Base-by-base conservation (phyloP, 2,888 invertebrate species). In the Meteorus cinctellus region DNA sequence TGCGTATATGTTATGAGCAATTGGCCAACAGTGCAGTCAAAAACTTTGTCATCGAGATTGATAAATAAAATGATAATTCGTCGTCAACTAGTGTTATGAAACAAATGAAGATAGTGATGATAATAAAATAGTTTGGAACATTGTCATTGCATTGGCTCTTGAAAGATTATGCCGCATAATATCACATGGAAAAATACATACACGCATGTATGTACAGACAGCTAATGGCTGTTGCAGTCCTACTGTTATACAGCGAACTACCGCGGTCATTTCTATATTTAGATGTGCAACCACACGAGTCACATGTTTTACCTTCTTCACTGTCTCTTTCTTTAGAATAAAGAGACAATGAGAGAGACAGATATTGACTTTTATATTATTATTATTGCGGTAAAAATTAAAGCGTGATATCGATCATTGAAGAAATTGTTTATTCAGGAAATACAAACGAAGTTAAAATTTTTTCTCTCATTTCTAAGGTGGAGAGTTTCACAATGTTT, bases 181-280 rank as follows among this genome's bases (percentile, higher is more conserved):
- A 48, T n/a, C n/a, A 4, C n/a, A n/a, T 48, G n/a, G 16, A 48
- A 4, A 5, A n/a, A 48, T 48, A n/a, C n/a, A 19, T 55, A 55
- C n/a, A 19, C 31, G 51, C 34, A 66, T 45, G 34, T 41, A 70
- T 65, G 74, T 63, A 69, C 34, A 51, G 62, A 62, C 45, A 74
- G 63, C 59, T 74, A 66, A 74, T 74, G 36, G 51, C 74, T 62
- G 63, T 45, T 71, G 71, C 63, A 65, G 27, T 55, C 24, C 36
- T 65, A 59, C 60, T 45, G 19, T 48, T 65, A 55, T 55, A 19
- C 55, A 55, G 19, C 19, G 10, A 70, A 48, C 62, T 45, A 31
- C 75, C 60, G 86, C 87, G 86, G 86, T 89, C 88, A 88, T 84
- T 87, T 86, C 89, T 89, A 89, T 89, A 87, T 89, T 89, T 89